A percentile compares a stretch with the other conserved stretches of the same genome.
Evolutionary conservation across 2,797 vertebrate genomes (phyloP).

Genomic region (Tragopan temminckii): DNA sequence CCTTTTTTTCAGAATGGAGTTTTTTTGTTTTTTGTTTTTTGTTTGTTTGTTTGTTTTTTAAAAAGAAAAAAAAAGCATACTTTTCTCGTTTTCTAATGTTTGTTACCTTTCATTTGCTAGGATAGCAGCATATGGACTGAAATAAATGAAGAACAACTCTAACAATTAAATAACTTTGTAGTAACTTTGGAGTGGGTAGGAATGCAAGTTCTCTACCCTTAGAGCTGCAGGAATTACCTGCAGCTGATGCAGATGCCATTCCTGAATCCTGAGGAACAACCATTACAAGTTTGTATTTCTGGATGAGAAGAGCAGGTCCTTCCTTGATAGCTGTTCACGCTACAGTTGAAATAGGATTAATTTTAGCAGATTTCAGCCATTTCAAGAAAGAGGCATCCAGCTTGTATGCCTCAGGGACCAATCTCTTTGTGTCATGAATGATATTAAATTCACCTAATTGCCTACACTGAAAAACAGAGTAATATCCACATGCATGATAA

Average conservation of each 20-base stretch:
- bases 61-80: not conserved
- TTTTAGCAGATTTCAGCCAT: not conserved
- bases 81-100: not conserved
- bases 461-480: not conserved
- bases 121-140: not conserved
- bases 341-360: not conserved
- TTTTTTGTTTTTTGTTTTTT: too few species aligned
- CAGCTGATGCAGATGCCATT: not conserved
- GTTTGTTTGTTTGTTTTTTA: too few species aligned
- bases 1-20: not conserved
- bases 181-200: not conserved
- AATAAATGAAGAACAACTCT: not conserved
- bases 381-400: not conserved
- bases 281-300: not conserved
- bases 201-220: not conserved
- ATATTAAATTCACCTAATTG: not conserved
- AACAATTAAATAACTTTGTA: not conserved
- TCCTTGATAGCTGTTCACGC: not conserved
- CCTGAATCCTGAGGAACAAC: not conserved
- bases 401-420: not conserved
- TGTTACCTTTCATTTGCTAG: not conserved
- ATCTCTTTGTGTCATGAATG: not conserved
- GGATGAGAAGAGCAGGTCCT: not conserved
- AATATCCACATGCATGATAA: not conserved
- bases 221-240: not conserved